These are phyloP conservation scores for Ciconia nigra DNA, from an alignment of 2,797 vertebrate genomes.

Conservation along the genomic window DNA sequence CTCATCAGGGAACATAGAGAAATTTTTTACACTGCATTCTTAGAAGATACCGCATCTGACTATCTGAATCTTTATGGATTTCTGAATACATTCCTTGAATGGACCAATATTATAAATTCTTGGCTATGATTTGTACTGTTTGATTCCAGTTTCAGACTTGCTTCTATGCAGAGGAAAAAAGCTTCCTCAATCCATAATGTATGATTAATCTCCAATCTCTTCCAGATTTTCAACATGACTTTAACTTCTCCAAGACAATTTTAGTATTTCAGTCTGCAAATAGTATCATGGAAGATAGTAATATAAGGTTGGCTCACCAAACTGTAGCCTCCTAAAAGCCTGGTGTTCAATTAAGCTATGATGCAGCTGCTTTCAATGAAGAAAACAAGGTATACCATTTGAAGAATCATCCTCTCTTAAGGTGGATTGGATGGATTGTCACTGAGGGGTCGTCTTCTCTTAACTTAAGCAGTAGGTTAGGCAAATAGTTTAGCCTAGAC, in stretches of 20 bases:
- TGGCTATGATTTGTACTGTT: background rate
- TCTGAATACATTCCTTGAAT: background rate
- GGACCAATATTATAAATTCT: background rate
- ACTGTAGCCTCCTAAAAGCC: background rate
- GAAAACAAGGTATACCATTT: background rate
- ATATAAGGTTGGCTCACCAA: background rate
- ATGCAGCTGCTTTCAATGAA: background rate
- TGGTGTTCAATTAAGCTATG: background rate
- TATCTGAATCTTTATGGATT: background rate
- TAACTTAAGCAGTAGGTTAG: background rate
- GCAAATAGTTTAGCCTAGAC: background rate
- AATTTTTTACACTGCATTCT: background rate
- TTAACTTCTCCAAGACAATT: background rate
- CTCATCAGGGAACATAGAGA: background rate
- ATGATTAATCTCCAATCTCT: background rate
- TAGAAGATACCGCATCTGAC: background rate
- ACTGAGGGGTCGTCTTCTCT: background rate
- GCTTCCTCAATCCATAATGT: background rate
- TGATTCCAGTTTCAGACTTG: background rate
- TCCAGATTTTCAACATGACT: background rate
- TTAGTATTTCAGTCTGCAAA: background rate
- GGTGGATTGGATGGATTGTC: background rate
- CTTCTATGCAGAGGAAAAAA: background rate
- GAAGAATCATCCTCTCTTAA: background rate
- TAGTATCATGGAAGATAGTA: background rate